Base-by-base conservation (phyloP, 2,113 vertebrate genomes). In the Pyrgilauda ruficollis region DNA sequence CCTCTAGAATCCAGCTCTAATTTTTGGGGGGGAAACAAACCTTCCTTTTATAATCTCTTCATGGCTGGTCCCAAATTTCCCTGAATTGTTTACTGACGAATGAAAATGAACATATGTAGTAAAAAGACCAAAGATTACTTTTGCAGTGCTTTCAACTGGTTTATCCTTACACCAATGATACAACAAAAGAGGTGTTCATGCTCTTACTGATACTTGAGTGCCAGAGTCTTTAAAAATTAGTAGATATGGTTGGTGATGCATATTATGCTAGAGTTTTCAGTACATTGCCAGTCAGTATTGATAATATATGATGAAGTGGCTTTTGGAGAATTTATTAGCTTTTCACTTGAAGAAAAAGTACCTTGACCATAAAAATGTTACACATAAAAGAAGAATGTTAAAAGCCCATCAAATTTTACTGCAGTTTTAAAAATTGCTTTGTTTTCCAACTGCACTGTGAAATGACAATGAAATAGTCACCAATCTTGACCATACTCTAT, bases 21-120 rank as follows among this genome's bases (percentile, higher is more conserved):
- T 69, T 84, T 96, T 72, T 21, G 0, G 1, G 37, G 39, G 78
- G 30, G 41, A 35, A 66, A 37, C n/a, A 91, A 83, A 93, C 87
- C 59, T 95, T 89, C 63, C 75, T 83, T 52, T 88, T 90, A 77
- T 5, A 91, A 81, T 84, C 27, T 80, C 47, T 83, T 89, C 43
- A 52, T 0, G 3, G 24, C 55, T 80, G 55, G 27, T 74, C 90
- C 72, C 75, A 88, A 90, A 86, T 93, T 95, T 94, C 93, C 94
- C 87, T 93, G 78, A 83, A 91, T 96, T 96, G 82, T 94, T 96
- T 90, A 62, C 37, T 94, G 83, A 39, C 31, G 4, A 87, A 53
- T 80, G 33, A 73, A 90, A 81, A 74, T 74, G 31, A 84, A 66
- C 26, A 63, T 82, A 50, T 87, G 55, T 15, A 67, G 58, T 62